Evolutionary conservation across 2,113 vertebrate genomes (phyloP).

Genomic region (Bos javanicus): DNA sequence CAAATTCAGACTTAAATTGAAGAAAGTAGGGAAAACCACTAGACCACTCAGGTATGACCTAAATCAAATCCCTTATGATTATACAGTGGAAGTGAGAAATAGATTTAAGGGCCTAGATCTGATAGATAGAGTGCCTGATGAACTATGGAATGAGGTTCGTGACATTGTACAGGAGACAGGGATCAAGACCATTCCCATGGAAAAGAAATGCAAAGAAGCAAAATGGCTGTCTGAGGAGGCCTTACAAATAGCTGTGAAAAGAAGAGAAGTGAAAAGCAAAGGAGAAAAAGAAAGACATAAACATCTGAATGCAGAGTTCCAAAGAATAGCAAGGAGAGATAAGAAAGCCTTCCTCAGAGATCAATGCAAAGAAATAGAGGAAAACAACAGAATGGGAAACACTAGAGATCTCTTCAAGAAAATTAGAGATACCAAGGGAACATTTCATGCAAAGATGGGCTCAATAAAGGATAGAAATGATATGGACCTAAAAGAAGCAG

Average conservation of each 20-base stretch:
- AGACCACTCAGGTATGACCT: background rate
- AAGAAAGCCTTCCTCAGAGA: background rate
- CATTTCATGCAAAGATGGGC: too few species aligned
- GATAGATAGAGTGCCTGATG: background rate
- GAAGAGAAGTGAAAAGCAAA: background rate
- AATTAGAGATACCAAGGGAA: too few species aligned
- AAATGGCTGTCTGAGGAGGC: background rate
- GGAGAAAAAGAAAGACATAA: background rate
- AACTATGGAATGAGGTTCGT: accelerated
- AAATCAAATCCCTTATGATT: background rate
- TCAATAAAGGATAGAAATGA: too few species aligned
- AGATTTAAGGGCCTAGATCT: background rate
- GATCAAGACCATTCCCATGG: background rate
- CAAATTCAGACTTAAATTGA: background rate
- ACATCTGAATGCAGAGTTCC: background rate
- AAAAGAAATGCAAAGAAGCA: background rate
- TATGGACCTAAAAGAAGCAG: too few species aligned
- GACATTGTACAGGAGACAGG: background rate
- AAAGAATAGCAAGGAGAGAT: background rate
- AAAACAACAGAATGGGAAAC: too few species aligned
- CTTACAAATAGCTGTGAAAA: background rate
- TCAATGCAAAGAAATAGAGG: too few species aligned
- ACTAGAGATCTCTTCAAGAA: too few species aligned
- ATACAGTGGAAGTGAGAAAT: background rate
- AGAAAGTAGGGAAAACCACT: background rate